phyloP scores from a whole-genome alignment of 2,888 invertebrate species.

The Trachelus troglodyta region DNA sequence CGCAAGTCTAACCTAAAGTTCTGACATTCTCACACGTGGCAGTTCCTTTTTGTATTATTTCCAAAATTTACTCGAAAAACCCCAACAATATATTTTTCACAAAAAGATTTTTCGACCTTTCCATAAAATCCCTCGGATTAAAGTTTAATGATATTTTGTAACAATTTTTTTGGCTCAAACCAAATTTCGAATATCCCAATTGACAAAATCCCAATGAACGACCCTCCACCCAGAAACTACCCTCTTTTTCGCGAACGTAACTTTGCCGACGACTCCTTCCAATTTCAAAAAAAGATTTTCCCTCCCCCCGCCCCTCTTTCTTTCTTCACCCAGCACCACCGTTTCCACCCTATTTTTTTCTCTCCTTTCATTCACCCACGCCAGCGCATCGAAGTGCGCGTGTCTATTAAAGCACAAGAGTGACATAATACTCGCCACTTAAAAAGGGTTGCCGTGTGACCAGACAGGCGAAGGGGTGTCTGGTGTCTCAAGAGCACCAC shows the following conservation, averaged over 20 bases:
- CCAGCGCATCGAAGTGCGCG: conserved; percentile 38
- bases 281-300: too few species aligned
- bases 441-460: conserved; percentile 52
- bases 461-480: conserved; percentile 57
- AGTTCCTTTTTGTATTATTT: neutral
- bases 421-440: conserved; percentile 58
- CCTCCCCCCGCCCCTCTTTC: neutral
- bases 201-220: neutral
- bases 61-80: neutral
- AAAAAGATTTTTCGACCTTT: too few species aligned
- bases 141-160: conserved; percentile 32
- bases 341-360: neutral
- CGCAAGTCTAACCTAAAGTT: neutral
- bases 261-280: neutral
- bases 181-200: neutral
- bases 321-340: neutral
- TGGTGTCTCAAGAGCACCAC: conserved; percentile 58
- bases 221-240: neutral
- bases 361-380: conserved; percentile 11
- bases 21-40: neutral
- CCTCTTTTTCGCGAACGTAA: conserved; percentile 13
- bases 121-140: conserved; percentile 19
- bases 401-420: conserved; percentile 56
- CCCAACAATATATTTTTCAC: too few species aligned
- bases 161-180: neutral